Evolutionary conservation across 2,888 invertebrate genomes (phyloP).

Genomic region (Clepsis dumicolana): DNA sequence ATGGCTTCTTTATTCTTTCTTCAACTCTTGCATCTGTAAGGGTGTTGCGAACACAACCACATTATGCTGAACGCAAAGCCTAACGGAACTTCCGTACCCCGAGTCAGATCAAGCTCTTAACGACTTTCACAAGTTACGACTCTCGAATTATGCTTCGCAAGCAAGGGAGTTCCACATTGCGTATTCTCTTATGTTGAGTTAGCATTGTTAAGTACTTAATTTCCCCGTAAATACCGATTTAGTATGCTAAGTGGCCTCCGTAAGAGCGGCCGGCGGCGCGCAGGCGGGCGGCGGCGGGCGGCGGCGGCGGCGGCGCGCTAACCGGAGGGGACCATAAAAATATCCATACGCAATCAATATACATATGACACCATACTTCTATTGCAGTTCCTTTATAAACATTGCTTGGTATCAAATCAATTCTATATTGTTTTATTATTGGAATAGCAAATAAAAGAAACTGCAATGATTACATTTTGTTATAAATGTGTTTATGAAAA

Average conservation of each 20-base stretch:
- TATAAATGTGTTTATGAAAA: conserved; percentile 58
- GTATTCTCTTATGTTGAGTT: conserved; percentile 69
- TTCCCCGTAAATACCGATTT: conserved; percentile 86
- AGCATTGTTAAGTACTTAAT: conserved; percentile 83
- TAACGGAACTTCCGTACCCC: conserved; percentile 78
- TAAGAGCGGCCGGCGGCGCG: conserved; percentile 74
- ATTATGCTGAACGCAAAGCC: conserved; percentile 84
- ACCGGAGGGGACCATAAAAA: conserved; percentile 85
- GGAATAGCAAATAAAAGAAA: conserved; percentile 65
- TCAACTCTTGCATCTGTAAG: conserved; percentile 82
- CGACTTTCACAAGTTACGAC: conserved; percentile 57
- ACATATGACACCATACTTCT: conserved; percentile 78
- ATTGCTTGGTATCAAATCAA: conserved; percentile 15
- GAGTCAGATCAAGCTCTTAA: conserved; percentile 79
- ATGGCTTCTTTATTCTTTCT: conserved; percentile 64
- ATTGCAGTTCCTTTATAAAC: conserved; percentile 78
- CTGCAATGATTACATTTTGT: conserved; percentile 84
- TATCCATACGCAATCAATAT: conserved; percentile 86
- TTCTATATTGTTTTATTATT: conserved; percentile 5
- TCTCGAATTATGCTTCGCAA: conserved; percentile 49
- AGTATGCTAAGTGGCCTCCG: conserved; percentile 83
- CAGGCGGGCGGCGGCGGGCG: conserved; percentile 68
- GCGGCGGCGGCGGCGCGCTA: conserved; percentile 78
- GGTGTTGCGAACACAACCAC: conserved; percentile 85
- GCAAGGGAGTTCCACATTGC: conserved; percentile 67